Conservation (phyloP, 2,888 invertebrate species). For the Lapara coniferarum region DNA sequence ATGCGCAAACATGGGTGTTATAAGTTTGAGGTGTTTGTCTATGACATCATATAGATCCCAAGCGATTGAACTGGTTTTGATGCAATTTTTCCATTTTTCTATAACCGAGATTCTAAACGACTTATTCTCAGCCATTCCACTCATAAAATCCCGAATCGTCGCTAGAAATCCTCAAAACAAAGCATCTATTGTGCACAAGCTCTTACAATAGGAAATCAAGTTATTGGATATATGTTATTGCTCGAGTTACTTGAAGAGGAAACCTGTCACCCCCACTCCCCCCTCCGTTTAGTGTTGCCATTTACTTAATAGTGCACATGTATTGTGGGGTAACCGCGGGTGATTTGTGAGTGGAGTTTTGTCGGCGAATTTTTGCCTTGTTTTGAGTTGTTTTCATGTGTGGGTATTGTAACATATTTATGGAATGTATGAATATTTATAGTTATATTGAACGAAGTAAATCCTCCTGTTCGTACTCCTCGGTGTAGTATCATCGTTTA, state of each 20-base stretch:
- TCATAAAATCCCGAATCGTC: too few relatives aligned
- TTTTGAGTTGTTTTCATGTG: not conserved
- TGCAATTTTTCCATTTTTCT: too few relatives aligned
- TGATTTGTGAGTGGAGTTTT: constrained; percentile 16
- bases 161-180: too few relatives aligned
- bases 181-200: not conserved
- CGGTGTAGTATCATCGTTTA: too few relatives aligned
- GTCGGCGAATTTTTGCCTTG: constrained; percentile 5
- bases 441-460: not conserved
- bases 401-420: too few relatives aligned
- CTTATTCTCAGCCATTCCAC: too few relatives aligned
- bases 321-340: constrained; percentile 1
- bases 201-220: constrained; percentile 9
- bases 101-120: too few relatives aligned
- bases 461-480: too few relatives aligned
- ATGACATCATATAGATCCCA: too few relatives aligned
- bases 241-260: constrained; percentile 17
- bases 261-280: constrained; percentile 3
- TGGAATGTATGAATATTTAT: not conserved
- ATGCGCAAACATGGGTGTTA: too few relatives aligned
- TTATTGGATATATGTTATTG: constrained; percentile 21
- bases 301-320: constrained; percentile 21
- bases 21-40: too few relatives aligned
- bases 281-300: constrained; percentile 16
- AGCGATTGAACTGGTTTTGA: too few relatives aligned